A percentile compares a stretch with the other conserved stretches of the same genome.
Evolutionary conservation across 1,140 invertebrate species (phyloP).

Genomic region (Drosophila kikkawai): DNA sequence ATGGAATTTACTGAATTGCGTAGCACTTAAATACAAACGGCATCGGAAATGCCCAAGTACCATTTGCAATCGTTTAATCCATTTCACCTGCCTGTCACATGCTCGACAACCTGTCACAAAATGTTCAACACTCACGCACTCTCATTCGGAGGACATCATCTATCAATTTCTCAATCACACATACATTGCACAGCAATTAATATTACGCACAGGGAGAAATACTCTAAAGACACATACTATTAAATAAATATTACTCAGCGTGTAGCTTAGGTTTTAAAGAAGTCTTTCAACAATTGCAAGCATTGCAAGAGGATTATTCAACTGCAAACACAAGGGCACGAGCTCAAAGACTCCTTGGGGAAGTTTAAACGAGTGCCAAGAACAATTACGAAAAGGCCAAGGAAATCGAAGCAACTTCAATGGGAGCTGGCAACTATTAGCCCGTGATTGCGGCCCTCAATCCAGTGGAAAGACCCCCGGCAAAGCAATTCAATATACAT

Average conservation of each 20-base stretch:
- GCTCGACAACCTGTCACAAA: slow-evolving; percentile 34
- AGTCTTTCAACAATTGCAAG: neutral
- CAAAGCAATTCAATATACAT: slow-evolving; percentile 67
- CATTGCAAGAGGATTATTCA: slow-evolving; percentile 39
- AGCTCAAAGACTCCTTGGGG: slow-evolving; percentile 8
- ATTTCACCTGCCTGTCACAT: slow-evolving; percentile 31
- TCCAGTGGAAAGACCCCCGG: slow-evolving; percentile 1
- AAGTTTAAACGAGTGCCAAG: slow-evolving; percentile 34
- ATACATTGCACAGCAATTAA: slow-evolving; percentile 34
- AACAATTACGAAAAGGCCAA: slow-evolving; percentile 46
- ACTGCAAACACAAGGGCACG: neutral
- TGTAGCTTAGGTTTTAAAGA: neutral
- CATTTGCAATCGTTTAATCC: slow-evolving; percentile 27
- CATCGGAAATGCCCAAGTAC: neutral
- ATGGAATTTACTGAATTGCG: slow-evolving; percentile 9
- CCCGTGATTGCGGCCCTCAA: slow-evolving; percentile 40
- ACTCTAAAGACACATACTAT: neutral
- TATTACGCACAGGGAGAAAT: slow-evolving; percentile 1
- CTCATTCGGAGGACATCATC: neutral
- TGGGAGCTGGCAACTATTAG: slow-evolving; percentile 46
- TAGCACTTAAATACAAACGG: slow-evolving; percentile 15
- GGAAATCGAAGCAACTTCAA: slow-evolving; percentile 34
- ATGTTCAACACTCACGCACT: slow-evolving; percentile 8
- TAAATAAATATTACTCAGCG: neutral
- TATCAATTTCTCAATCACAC: slow-evolving; percentile 35